These are phyloP conservation scores for Ligdia adustata DNA, from an alignment of 2,888 invertebrate genomes.

Conservation along the genomic window DNA sequence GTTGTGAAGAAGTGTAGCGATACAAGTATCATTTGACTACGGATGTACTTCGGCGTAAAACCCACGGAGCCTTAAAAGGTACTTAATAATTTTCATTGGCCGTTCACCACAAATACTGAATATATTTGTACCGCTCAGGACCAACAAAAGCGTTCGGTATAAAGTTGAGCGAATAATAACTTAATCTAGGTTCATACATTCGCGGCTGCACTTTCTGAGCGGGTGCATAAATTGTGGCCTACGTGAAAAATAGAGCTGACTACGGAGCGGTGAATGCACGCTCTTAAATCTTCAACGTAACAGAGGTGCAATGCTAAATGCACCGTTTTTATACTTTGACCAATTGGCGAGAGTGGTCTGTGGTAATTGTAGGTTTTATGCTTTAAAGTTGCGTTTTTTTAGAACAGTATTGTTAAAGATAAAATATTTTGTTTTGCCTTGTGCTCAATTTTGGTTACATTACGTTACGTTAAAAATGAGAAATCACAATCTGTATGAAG, in stretches of 20 bases:
- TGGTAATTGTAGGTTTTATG: slow-evolving; percentile 5
- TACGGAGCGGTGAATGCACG: slow-evolving; percentile 48
- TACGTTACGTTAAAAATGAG: no score
- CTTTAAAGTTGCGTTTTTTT: not conserved
- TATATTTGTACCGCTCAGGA: no score
- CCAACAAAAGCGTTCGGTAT: slow-evolving; percentile 43
- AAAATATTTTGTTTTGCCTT: no score
- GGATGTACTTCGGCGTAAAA: no score
- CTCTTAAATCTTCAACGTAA: slow-evolving; percentile 54
- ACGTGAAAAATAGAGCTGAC: slow-evolving; percentile 64
- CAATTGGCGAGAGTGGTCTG: slow-evolving; percentile 8
- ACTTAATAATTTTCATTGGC: no score
- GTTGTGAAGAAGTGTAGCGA: no score
- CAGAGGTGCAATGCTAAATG: slow-evolving; percentile 25
- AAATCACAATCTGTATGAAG: no score
- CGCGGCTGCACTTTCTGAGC: slow-evolving; percentile 49
- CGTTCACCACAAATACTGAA: no score
- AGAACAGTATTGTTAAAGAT: no score
- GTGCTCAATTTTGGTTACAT: no score
- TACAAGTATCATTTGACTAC: no score
- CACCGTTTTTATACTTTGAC: slow-evolving; percentile 12
- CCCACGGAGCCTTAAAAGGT: no score
- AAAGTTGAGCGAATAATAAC: slow-evolving; percentile 59
- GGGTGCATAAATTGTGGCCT: slow-evolving; percentile 63
- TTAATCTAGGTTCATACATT: slow-evolving; percentile 65